Conservation (phyloP, 2,797 vertebrate genomes). For the Mormyrops boulengeri region DNA sequence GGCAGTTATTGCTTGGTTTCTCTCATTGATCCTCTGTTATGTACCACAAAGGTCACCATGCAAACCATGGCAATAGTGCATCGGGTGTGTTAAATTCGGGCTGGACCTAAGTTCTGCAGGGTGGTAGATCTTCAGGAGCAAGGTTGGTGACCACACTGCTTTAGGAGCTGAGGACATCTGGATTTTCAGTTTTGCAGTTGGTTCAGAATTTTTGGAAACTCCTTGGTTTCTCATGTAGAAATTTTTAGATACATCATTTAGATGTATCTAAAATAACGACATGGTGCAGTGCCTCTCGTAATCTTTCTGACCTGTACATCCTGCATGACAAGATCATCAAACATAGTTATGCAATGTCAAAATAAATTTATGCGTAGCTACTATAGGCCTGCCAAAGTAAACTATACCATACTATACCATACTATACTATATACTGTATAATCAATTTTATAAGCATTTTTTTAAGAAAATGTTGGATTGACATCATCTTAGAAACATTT, state of each 20-base stretch:
- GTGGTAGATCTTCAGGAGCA: not conserved
- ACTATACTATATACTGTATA: not conserved
- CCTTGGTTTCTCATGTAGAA: not conserved
- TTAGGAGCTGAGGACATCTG: not conserved
- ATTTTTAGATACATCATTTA: too few species aligned
- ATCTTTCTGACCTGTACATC: not conserved
- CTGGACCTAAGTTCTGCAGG: not conserved
- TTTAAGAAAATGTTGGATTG: not conserved
- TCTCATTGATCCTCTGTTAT: not conserved
- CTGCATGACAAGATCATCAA: not conserved
- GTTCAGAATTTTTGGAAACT: not conserved
- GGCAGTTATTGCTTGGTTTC: not conserved
- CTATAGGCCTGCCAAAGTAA: not conserved
- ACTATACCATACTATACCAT: not conserved
- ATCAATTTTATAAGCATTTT: not conserved
- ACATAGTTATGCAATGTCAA: not conserved
- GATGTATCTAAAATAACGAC: not conserved
- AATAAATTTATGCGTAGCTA: not conserved
- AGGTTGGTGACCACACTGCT: not conserved
- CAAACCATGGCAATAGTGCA: not conserved
- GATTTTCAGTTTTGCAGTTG: not conserved
- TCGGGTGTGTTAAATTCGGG: not conserved
- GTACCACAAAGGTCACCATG: not conserved
- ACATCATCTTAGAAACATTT: not conserved
- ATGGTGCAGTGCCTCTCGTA: not conserved